These are phyloP conservation scores for Cherax quadricarinatus DNA, from an alignment of 1,140 invertebrate genomes.

Conservation along the genomic window DNA sequence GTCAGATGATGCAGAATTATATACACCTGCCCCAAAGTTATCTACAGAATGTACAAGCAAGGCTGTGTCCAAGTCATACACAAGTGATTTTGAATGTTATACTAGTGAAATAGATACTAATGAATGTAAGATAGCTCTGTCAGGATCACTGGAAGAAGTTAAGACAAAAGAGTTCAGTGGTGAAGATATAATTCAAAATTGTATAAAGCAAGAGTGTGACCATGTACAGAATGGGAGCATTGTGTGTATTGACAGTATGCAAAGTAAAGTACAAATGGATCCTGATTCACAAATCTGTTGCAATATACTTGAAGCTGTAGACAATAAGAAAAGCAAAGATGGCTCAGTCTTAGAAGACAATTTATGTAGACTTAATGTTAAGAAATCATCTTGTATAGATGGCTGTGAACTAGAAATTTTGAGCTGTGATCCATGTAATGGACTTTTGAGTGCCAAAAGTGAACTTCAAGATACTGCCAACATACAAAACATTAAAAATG, in stretches of 20 bases:
- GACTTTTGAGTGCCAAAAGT: conserved; percentile 59
- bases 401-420: conserved; percentile 57
- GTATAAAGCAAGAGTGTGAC: not conserved
- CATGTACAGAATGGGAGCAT: not conserved
- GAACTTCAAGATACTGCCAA: conserved; percentile 29
- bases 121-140: not conserved
- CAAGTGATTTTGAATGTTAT: conserved; percentile 21
- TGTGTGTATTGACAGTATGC: not conserved
- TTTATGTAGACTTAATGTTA: conserved; percentile 69
- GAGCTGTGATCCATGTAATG: conserved; percentile 61
- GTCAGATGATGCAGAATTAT: not conserved
- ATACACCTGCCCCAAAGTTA: not conserved
- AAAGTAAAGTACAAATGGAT: conserved; percentile 56
- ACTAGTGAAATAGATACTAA: not conserved
- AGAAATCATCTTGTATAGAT: conserved; percentile 53
- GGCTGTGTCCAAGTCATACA: conserved; percentile 44
- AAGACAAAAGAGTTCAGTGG: not conserved
- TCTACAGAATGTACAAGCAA: conserved; percentile 44
- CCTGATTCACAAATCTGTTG: conserved; percentile 53
- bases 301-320: conserved; percentile 53
- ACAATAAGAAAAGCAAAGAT: conserved; percentile 30
- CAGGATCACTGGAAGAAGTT: not conserved
- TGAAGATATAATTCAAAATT: not conserved
- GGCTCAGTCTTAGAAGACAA: conserved; percentile 54
- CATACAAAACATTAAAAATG: conserved; percentile 57